Evolutionary conservation across 30 jellyfish, hydroid and myxozoan species (phyloP).

Genomic region (Pelagia noctiluca): DNA sequence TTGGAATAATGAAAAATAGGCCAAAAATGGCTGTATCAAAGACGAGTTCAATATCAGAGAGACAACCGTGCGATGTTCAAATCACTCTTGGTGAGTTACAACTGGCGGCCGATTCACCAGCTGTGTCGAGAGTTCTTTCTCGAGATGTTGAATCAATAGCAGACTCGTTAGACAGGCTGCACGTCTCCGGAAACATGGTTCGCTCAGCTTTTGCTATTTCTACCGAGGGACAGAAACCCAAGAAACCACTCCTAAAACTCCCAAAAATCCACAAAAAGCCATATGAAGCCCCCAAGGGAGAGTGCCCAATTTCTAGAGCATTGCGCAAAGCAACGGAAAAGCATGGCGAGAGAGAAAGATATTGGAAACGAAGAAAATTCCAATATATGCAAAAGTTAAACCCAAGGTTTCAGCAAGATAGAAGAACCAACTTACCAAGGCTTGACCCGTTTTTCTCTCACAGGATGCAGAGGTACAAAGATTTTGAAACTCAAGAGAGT

Average conservation of each 20-base stretch:
- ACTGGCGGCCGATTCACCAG: too few species aligned
- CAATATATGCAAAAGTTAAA: background rate
- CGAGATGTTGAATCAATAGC: too few species aligned
- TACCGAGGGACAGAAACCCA: background rate
- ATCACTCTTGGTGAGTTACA: too few species aligned
- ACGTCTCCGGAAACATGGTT: slow-evolving; percentile 18
- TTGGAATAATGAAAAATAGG: too few species aligned
- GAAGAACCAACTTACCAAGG: background rate
- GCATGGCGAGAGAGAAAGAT: slow-evolving; percentile 43
- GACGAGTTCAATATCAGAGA: too few species aligned
- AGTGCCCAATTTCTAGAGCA: slow-evolving; percentile 9
- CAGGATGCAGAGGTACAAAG: slow-evolving; percentile 21
- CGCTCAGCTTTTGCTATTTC: slow-evolving; percentile 28
- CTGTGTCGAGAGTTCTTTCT: too few species aligned
- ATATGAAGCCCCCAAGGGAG: background rate
- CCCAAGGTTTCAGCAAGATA: background rate
- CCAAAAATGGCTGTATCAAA: too few species aligned
- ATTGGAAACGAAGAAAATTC: slow-evolving; percentile 8
- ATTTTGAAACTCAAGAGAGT: slow-evolving; percentile 41
- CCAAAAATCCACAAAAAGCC: background rate
- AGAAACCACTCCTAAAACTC: background rate
- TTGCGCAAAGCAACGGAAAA: slow-evolving; percentile 14
- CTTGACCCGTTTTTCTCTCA: slow-evolving; percentile 19
- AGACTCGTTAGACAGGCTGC: background rate
- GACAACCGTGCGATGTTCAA: too few species aligned